phyloP scores from a whole-genome alignment of 2,888 invertebrate genomes.

The Neoscelio sp. region DNA sequence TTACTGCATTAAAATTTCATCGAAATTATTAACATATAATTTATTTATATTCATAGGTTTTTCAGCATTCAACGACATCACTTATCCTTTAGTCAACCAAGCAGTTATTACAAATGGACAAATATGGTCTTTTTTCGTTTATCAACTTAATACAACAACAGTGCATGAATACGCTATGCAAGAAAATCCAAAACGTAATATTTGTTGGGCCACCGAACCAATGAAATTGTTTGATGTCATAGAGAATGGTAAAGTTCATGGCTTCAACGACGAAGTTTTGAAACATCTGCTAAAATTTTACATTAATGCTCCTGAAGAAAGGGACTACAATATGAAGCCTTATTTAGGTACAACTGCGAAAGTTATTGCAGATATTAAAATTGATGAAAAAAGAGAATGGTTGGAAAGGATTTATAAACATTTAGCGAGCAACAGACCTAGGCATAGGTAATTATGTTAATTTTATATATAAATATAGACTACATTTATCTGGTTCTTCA shows the following conservation, averaged over 20 bases:
- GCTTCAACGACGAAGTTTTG: conserved; percentile 92
- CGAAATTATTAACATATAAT: too few species aligned
- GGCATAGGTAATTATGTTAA: conserved; percentile 81
- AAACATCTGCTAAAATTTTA: conserved; percentile 90
- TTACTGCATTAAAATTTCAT: too few species aligned
- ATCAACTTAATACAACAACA: conserved; percentile 95
- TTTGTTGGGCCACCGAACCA: conserved; percentile 91
- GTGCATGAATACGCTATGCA: conserved; percentile 87
- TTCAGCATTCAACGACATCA: conserved; percentile 94
- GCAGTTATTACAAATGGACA: conserved; percentile 95
- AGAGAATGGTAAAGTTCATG: conserved; percentile 87
- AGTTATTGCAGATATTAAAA: conserved; percentile 87
- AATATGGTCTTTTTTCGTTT: conserved; percentile 93
- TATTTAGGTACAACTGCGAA: conserved; percentile 87
- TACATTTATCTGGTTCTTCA: background rate
- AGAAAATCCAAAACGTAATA: conserved; percentile 89
- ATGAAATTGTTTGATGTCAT: conserved; percentile 90
- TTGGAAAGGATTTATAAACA: conserved; percentile 88
- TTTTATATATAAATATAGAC: conserved; percentile 19
- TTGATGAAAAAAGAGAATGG: conserved; percentile 88
- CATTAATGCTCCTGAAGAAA: conserved; percentile 87
- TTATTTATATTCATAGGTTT: conserved; percentile 85
- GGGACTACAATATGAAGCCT: conserved; percentile 88
- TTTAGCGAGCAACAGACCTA: conserved; percentile 88
- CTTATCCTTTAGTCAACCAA: conserved; percentile 96